These are phyloP conservation scores for Sparidentex hasta DNA, from an alignment of 2,797 vertebrate genomes.

Conservation along the genomic window DNA sequence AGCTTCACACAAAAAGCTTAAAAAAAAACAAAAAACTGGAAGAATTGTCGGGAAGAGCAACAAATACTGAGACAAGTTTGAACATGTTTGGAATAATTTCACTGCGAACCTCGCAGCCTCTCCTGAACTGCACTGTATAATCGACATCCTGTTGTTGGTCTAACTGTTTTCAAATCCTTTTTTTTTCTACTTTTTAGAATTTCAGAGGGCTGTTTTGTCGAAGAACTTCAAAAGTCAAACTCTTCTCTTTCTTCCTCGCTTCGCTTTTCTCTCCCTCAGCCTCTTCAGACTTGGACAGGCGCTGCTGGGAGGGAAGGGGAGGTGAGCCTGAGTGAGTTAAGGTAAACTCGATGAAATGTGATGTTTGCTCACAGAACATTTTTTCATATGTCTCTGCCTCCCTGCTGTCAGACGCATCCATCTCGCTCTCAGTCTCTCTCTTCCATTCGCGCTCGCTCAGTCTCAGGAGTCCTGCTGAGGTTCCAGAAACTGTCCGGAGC, in stretches of 20 bases:
- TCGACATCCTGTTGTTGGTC: background rate
- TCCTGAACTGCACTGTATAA: too few relatives aligned
- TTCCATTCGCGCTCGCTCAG: constrained; percentile 6
- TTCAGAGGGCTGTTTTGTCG: background rate
- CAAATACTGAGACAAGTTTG: too few relatives aligned
- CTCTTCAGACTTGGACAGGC: background rate
- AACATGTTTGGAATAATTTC: too few relatives aligned
- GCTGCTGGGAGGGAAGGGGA: background rate
- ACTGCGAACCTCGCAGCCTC: too few relatives aligned
- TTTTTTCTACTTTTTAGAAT: background rate
- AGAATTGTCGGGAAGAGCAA: too few relatives aligned
- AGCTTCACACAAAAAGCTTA: too few relatives aligned
- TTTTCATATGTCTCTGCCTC: constrained; percentile 15
- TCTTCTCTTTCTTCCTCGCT: background rate
- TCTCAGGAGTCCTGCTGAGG: constrained; percentile 10
- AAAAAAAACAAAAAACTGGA: too few relatives aligned
- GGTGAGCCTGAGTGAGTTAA: background rate
- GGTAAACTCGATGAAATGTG: constrained; percentile 31
- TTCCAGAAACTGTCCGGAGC: background rate
- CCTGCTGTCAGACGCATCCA: constrained; percentile 13
- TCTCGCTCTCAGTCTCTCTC: constrained; percentile 5
- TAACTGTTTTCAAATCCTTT: background rate
- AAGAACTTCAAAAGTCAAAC: background rate
- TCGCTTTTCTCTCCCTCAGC: background rate
- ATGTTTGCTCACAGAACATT: constrained; percentile 40